Evolutionary conservation across 64 coral and sea anemone genomes (phyloP).

Genomic region (Stylophora pistillata): DNA sequence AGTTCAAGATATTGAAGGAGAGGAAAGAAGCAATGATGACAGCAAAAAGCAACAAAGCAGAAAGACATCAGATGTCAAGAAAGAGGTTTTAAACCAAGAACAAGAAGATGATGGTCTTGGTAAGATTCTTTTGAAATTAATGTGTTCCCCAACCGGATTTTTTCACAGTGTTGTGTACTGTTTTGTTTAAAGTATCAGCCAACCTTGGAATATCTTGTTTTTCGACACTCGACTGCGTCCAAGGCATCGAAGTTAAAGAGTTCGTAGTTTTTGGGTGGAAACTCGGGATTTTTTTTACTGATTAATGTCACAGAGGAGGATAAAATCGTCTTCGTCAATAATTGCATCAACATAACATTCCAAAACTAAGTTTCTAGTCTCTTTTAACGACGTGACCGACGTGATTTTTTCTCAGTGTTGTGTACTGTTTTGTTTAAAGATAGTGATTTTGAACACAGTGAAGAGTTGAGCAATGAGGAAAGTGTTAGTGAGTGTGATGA

Average conservation of each 20-base stretch:
- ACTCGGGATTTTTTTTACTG: slow-evolving; percentile 19
- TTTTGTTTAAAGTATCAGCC: slow-evolving; percentile 3
- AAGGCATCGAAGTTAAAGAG: slow-evolving; percentile 49
- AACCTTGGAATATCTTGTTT: neutral
- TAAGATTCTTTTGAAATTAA: neutral
- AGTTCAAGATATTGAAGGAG: slow-evolving; percentile 1
- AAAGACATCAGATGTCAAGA: neutral
- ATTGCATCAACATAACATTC: too few species aligned
- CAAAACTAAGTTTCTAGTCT: too few species aligned
- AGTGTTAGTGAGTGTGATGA: slow-evolving; percentile 61
- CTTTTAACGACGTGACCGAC: too few species aligned
- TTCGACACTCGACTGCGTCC: slow-evolving; percentile 45
- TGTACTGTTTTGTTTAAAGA: slow-evolving; percentile 2
- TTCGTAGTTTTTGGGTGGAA: slow-evolving; percentile 50
- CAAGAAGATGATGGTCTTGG: slow-evolving; percentile 13
- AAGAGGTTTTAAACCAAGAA: neutral
- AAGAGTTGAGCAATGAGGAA: slow-evolving; percentile 46
- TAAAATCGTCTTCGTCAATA: too few species aligned
- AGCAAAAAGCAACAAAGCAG: neutral
- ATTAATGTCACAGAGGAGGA: neutral
- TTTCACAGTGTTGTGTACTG: neutral
- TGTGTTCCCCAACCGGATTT: too few species aligned
- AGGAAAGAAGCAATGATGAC: slow-evolving; percentile 32
- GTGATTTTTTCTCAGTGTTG: neutral
- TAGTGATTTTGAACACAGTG: slow-evolving; percentile 58